Base-by-base conservation (phyloP, 2,113 vertebrate species). In the Garra rufa region DNA sequence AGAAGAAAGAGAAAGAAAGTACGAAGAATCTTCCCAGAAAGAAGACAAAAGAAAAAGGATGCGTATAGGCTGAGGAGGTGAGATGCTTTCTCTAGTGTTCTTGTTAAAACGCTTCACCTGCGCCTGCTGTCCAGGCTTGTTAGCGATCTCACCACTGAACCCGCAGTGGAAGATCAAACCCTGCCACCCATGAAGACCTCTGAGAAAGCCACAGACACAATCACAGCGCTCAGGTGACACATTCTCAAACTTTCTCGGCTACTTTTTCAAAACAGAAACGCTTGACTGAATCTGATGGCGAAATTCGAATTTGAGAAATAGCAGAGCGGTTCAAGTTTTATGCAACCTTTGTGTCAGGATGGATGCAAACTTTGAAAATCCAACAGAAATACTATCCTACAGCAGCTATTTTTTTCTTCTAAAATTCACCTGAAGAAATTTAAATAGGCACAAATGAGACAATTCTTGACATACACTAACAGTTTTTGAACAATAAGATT, bases 61-160 rank as follows among this genome's bases (percentile, higher is more conserved):
- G 34, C 17, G 19, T 44, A 41, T 19, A 79, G 59, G n/a, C n/a
- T 7, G 28, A 38, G 50, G 67, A 73, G 34, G 30, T 43, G 55
- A 78, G 76, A 43, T 4, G 50, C 21, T 38, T 76, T 38, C 30
- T 26, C 21, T 24, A n/a, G 11, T 57, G 50, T 34, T 61, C 52
- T 78, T 78, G 76, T 78, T 78, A 78, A 61, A 78, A 5, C 21
- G 38, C 38, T 61, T 79, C 55, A 63, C 14, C 76, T 79, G 76
- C 15, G 38, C 38, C 38, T 78, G 76, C 76, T 78, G 52, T 78
- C 55, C 8, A 41, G 76, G 14, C 76, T 78, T 61, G 34, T 78
- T 78, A 78, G 55, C 34, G 10, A 57, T 57, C 50, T 76, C 75
- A 41, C 30, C 10, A 14, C 55, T 61, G 76, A 78, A 71, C 69